Evolutionary conservation across 2,797 vertebrate genomes (phyloP).

Genomic region (Spondyliosoma cantharus): DNA sequence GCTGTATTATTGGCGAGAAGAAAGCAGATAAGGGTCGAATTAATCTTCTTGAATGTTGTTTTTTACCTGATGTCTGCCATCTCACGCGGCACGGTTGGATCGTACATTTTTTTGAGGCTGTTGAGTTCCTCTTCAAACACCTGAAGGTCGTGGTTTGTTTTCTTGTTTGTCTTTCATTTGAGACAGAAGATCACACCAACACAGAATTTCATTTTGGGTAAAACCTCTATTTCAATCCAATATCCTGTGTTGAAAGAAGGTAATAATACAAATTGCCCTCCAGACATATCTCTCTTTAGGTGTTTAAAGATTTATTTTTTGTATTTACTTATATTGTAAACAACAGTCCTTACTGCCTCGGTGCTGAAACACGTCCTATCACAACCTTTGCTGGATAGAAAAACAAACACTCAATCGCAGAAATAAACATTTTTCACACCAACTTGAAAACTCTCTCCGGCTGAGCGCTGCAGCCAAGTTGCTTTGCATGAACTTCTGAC

Average conservation of each 20-base stretch:
- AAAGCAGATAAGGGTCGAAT: too few relatives aligned
- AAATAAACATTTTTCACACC: conserved; percentile 5
- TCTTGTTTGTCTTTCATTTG: not conserved
- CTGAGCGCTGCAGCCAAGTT: conserved; percentile 12
- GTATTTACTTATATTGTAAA: not conserved
- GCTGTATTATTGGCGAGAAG: too few relatives aligned
- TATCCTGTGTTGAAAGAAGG: conserved; percentile 7
- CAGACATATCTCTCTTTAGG: conserved; percentile 18
- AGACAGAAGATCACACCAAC: not conserved
- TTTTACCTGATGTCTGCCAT: not conserved
- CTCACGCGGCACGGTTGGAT: not conserved
- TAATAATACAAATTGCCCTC: conserved; percentile 1
- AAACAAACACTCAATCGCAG: not conserved
- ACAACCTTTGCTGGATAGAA: conserved; percentile 21
- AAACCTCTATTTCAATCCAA: conserved; percentile 20
- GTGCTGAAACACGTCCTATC: not conserved
- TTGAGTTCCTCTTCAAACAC: not conserved
- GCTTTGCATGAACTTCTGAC: not conserved
- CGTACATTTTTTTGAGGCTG: not conserved
- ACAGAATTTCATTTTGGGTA: not conserved
- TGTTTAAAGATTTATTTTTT: conserved; percentile 9
- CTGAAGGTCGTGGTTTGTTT: too few relatives aligned
- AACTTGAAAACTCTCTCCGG: not conserved
- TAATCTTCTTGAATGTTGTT: too few relatives aligned
- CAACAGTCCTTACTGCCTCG: conserved; percentile 1